These are phyloP conservation scores for Incurvaria masculella DNA, from an alignment of 2,888 invertebrate genomes.

Conservation along the genomic window DNA sequence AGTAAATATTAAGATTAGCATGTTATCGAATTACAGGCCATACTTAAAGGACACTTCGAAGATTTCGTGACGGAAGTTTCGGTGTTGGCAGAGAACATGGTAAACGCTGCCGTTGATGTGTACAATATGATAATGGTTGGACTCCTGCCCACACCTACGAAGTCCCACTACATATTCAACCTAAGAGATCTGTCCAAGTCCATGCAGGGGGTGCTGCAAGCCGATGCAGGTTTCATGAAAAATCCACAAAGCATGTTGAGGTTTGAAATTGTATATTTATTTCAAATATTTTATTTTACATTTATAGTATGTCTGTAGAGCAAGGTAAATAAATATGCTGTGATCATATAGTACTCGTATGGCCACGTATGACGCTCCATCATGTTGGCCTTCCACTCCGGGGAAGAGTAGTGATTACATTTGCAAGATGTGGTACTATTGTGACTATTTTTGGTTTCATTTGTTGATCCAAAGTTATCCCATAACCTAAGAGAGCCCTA, in stretches of 20 bases:
- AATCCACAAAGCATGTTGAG: slow-evolving; percentile 65
- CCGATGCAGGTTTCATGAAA: slow-evolving; percentile 68
- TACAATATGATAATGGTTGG: slow-evolving; percentile 77
- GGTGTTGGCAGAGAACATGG: slow-evolving; percentile 66
- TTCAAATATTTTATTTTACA: slow-evolving; percentile 1
- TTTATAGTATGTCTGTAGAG: background rate
- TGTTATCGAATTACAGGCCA: slow-evolving; percentile 59
- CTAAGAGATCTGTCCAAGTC: slow-evolving; percentile 87
- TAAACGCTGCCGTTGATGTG: slow-evolving; percentile 79
- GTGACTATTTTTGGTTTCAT: no score
- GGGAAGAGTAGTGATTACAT: no score
- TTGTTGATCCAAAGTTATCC: no score
- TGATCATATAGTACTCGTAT: no score
- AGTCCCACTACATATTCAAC: slow-evolving; percentile 93
- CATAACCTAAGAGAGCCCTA: no score
- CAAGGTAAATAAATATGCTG: no score
- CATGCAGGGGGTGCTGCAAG: slow-evolving; percentile 86
- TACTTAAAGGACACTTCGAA: slow-evolving; percentile 71
- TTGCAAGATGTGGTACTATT: no score
- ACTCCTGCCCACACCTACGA: slow-evolving; percentile 86
- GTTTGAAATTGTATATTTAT: slow-evolving; percentile 28
- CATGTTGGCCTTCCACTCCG: no score
- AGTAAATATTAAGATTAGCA: no score
- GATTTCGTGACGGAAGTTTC: slow-evolving; percentile 72
- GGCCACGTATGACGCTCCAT: no score